A percentile compares a stretch with the other conserved stretches of the same genome.
Conservation (phyloP, 2,797 vertebrate genomes). For the Simalia tracyae region DNA sequence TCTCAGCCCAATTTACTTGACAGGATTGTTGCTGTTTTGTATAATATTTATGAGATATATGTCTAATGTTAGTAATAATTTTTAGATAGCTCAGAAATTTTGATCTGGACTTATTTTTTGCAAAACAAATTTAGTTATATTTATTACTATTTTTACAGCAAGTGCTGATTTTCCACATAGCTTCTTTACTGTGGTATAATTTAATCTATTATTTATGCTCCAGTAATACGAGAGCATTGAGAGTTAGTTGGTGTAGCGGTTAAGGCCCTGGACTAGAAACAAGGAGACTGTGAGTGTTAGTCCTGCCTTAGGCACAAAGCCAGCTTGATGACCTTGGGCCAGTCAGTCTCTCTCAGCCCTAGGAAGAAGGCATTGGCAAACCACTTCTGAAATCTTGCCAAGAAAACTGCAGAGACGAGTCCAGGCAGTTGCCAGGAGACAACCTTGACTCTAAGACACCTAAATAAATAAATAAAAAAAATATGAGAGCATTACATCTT, state of each 20-base stretch:
- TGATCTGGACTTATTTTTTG: not conserved
- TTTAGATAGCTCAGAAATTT: too few relatives aligned
- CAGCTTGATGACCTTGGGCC: not conserved
- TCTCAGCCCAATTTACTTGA: too few relatives aligned
- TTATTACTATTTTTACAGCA: not conserved
- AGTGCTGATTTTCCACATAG: not conserved
- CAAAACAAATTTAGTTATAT: not conserved
- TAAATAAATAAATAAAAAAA: not conserved
- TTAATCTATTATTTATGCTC: not conserved
- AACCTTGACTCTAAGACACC: not conserved
- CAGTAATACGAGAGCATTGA: not conserved
- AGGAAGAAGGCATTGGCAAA: not conserved
- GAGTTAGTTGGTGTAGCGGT: not conserved
- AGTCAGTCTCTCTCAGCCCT: not conserved
- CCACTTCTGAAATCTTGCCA: not conserved
- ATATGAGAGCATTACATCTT: not conserved
- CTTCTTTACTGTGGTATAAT: not conserved
- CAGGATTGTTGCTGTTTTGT: too few relatives aligned
- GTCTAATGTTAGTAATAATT: too few relatives aligned
- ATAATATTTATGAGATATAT: too few relatives aligned
- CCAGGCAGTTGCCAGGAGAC: not conserved
- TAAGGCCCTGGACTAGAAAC: too few relatives aligned
- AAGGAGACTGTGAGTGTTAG: too few relatives aligned
- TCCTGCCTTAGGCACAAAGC: too few relatives aligned
- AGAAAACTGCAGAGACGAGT: not conserved